Percentiles rank a stretch among this genome's conserved stretches.
Conservation (phyloP, 2,113 vertebrate species). For the Toxotes chatareus region DNA sequence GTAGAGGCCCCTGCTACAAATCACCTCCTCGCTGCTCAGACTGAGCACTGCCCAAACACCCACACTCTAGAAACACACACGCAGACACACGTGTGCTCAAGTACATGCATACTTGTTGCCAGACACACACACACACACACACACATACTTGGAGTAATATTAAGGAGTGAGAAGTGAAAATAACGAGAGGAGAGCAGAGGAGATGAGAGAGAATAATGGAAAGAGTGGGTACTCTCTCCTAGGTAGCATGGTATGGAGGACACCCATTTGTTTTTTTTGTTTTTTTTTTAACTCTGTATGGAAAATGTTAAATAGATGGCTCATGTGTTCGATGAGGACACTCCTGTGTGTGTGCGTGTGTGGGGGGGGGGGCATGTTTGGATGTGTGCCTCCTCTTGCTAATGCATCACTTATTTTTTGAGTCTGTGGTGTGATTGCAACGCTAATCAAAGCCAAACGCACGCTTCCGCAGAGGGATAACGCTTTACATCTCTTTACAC, state of each 20-base stretch:
- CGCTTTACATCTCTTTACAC: conserved; percentile 67
- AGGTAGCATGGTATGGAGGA: conserved; percentile 63
- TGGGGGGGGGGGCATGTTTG: conserved; percentile 2
- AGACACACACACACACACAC: conserved; percentile 38
- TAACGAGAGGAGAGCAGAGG: conserved; percentile 64
- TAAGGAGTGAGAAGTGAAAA: conserved; percentile 66
- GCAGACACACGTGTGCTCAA: conserved; percentile 8
- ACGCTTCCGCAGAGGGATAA: conserved; percentile 39
- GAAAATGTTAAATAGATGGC: conserved; percentile 52
- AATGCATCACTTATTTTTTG: conserved; percentile 50
- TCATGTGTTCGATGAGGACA: conserved; percentile 28
- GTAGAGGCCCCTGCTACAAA: conserved; percentile 70
- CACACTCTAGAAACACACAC: conserved; percentile 25
- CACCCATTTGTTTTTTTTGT: conserved; percentile 57
- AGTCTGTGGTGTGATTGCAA: conserved; percentile 38
- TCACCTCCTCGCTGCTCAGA: conserved; percentile 67
- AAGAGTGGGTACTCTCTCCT: conserved; percentile 55
- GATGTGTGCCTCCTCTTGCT: conserved; percentile 39
- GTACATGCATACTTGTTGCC: conserved; percentile 38
- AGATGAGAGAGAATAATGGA: conserved; percentile 80
- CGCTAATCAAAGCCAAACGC: conserved; percentile 72
- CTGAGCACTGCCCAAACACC: conserved; percentile 50
- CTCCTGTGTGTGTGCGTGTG: conserved; percentile 26
- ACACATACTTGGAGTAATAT: conserved; percentile 33
- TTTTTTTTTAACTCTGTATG: conserved; percentile 21